These are phyloP conservation scores for Drosophila macrospina DNA, from an alignment of 2,888 invertebrate genomes.

Conservation along the genomic window DNA sequence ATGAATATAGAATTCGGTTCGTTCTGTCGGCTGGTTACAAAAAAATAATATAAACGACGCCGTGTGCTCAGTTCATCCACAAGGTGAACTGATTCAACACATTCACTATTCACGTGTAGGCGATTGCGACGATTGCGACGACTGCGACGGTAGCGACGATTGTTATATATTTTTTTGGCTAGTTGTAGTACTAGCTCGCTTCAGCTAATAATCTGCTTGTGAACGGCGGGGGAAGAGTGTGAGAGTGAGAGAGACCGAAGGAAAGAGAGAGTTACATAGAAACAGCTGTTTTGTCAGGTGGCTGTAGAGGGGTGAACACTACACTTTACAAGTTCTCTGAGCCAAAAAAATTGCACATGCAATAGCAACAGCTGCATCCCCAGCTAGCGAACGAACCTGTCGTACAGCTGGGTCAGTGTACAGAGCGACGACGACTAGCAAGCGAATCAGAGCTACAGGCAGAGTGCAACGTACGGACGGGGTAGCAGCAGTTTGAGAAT, in stretches of 20 bases:
- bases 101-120: slow-evolving; percentile 21
- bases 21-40: slow-evolving; percentile 60
- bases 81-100: slow-evolving; percentile 46
- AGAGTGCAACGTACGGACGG: slow-evolving; percentile 24
- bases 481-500: slow-evolving; percentile 29
- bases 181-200: slow-evolving; percentile 34
- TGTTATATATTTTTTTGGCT: slow-evolving; percentile 19
- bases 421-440: slow-evolving; percentile 72
- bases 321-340: slow-evolving; percentile 48
- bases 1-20: slow-evolving; percentile 54
- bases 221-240: not conserved
- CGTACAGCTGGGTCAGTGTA: slow-evolving; percentile 33
- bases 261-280: not conserved
- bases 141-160: slow-evolving; percentile 8
- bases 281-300: slow-evolving; percentile 57
- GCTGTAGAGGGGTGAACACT: slow-evolving; percentile 1
- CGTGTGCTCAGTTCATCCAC: slow-evolving; percentile 40
- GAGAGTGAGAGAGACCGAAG: slow-evolving; percentile 13
- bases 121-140: slow-evolving; percentile 10
- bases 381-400: slow-evolving; percentile 30
- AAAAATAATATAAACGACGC: slow-evolving; percentile 38
- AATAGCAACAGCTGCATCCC: slow-evolving; percentile 53
- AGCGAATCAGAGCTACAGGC: slow-evolving; percentile 43
- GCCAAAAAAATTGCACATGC: slow-evolving; percentile 68
- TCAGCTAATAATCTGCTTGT: slow-evolving; percentile 45